These are phyloP conservation scores for Falco punctatus DNA, from an alignment of 2,113 vertebrate species.

Conservation along the genomic window DNA sequence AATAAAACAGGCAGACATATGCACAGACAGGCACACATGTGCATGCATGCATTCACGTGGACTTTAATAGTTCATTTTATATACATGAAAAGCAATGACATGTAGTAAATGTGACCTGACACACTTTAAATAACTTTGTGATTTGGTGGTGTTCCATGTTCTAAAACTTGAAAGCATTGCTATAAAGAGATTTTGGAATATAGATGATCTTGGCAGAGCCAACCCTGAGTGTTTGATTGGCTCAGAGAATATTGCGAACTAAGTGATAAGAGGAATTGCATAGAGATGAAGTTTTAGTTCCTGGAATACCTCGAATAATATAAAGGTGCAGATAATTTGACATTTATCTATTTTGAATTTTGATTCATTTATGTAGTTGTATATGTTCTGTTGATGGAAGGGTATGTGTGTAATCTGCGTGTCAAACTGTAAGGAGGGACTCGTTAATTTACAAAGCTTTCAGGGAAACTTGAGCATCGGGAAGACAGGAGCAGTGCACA, in stretches of 20 bases:
- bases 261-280: neutral
- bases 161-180: neutral
- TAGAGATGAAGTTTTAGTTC: neutral
- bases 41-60: neutral
- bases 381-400: neutral
- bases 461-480: neutral
- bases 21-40: neutral
- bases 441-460: neutral
- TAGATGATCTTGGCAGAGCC: neutral
- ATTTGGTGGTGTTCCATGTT: neutral
- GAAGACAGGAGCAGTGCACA: neutral
- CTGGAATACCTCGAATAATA: neutral
- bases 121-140: neutral
- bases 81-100: neutral
- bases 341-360: neutral
- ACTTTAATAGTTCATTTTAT: neutral
- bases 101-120: neutral
- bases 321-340: neutral
- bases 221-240: neutral
- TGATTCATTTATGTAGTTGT: neutral
- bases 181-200: neutral
- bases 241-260: neutral
- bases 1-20: neutral
- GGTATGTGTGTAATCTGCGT: neutral
- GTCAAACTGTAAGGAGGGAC: neutral